Evolutionary conservation across 1,140 invertebrate species (phyloP), one percentile per base, ranked within the genome.

Genomic region (Drosophila aff.): DNA sequence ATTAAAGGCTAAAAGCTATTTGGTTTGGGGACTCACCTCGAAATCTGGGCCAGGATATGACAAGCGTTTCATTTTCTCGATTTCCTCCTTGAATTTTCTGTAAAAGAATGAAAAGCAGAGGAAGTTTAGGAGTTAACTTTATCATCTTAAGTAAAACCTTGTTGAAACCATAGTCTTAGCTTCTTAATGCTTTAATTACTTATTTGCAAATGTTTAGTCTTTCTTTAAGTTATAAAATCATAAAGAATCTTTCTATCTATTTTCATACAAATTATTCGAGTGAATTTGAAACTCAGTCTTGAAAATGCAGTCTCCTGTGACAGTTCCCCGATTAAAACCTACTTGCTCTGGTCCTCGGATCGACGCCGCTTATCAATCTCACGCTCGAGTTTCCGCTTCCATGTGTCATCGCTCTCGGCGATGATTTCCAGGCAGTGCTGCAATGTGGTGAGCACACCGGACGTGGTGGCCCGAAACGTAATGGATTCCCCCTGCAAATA

Each of bases 381-480:
- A 90, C 95, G 96, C 84, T 98, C 97, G 71, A 97, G 93, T 83
- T 96, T 95, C 81, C 96, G 96, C 58, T 96, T 95, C 96, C 98
- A 99, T 75, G 96, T 96, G 60, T 99, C 98, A 94, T 99, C 98
- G 52, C 97, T 94, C 92, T 99, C 97, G 26, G 95, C 94, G 93
- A 99, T 96, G 58, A 99, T 94, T 83, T 99, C 98, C 43, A 98
- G 95, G 92, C 98, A 99, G 93, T 99, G 97, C 64, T 97, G 96
- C 65, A 99, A 93, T 16, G 98, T 97, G 28, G 96, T 95, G 46
- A 99, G 94, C 36, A 99, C 97, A 21, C 98, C 98, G 57, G 96
- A 95, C 31, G 98, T 98, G 3, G 98, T 99, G 28, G 98, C 98
- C 84, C 98, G 97, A 93, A 99, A 99, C 59, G 98, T 99, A 76